These are phyloP conservation scores for Babyrousa celebensis DNA, from an alignment of 2,797 vertebrate species.

Conservation along the genomic window DNA sequence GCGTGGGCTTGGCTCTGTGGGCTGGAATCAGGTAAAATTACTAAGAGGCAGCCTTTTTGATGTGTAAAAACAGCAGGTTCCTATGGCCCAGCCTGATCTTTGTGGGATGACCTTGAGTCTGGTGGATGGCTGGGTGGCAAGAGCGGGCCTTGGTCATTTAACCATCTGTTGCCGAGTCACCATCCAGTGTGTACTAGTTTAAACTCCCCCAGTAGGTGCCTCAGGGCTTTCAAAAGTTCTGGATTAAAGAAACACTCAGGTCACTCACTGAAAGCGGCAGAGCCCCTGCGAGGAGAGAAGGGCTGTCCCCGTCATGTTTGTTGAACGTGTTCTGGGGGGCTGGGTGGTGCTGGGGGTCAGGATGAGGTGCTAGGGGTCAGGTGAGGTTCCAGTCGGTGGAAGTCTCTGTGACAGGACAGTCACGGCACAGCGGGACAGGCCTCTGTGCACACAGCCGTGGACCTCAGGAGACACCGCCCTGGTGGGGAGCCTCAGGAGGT, in stretches of 20 bases:
- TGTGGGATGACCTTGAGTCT: neutral
- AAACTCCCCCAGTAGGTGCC: neutral
- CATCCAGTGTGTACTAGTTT: neutral
- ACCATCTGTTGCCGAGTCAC: neutral
- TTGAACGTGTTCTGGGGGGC: fast-evolving
- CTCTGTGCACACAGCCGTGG: neutral
- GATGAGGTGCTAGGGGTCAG: neutral
- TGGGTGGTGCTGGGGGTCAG: fast-evolving
- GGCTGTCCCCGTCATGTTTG: fast-evolving
- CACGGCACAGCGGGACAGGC: fast-evolving
- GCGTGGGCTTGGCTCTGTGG: fast-evolving
- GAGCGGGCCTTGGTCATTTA: neutral
- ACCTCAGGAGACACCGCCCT: neutral
- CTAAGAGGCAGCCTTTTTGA: neutral
- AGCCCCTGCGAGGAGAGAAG: neutral
- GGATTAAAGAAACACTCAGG: neutral
- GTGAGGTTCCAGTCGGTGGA: too few relatives aligned
- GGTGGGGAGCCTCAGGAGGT: neutral
- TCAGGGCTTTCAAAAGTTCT: neutral
- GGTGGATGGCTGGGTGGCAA: neutral
- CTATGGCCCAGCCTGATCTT: fast-evolving
- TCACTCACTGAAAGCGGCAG: fast-evolving
- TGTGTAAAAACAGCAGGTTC: too few relatives aligned
- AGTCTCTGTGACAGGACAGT: neutral
- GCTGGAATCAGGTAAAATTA: neutral